Conservation (phyloP, 2,113 vertebrate species). For the Bambusicola thoracicus region DNA sequence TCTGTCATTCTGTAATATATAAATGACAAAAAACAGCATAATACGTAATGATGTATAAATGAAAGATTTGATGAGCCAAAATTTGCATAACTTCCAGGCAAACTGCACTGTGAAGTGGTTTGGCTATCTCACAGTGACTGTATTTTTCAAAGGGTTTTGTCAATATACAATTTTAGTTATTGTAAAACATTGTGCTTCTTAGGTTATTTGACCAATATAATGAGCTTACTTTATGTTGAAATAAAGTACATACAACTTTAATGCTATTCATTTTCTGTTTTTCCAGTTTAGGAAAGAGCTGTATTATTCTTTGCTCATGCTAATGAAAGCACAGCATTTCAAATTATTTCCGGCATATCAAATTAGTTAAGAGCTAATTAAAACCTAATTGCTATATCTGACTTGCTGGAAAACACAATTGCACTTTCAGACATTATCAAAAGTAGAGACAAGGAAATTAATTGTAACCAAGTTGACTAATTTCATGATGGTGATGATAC, state of each 20-base stretch:
- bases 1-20: too few relatives aligned
- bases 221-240: not conserved
- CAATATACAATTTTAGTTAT: not conserved
- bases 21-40: not conserved
- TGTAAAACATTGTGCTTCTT: slow-evolving; percentile 19
- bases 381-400: not conserved
- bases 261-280: not conserved
- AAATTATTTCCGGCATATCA: not conserved
- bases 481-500: not conserved
- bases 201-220: not conserved
- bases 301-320: not conserved
- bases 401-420: not conserved
- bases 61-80: not conserved
- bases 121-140: not conserved
- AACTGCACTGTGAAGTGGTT: not conserved
- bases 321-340: not conserved
- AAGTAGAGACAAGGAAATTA: not conserved
- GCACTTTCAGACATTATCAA: not conserved
- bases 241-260: not conserved
- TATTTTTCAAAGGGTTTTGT: not conserved
- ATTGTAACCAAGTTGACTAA: not conserved
- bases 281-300: not conserved
- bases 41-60: not conserved
- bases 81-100: not conserved
- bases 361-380: not conserved